Base-by-base conservation (phyloP, 2,113 vertebrate genomes). In the Lepus americanus region DNA sequence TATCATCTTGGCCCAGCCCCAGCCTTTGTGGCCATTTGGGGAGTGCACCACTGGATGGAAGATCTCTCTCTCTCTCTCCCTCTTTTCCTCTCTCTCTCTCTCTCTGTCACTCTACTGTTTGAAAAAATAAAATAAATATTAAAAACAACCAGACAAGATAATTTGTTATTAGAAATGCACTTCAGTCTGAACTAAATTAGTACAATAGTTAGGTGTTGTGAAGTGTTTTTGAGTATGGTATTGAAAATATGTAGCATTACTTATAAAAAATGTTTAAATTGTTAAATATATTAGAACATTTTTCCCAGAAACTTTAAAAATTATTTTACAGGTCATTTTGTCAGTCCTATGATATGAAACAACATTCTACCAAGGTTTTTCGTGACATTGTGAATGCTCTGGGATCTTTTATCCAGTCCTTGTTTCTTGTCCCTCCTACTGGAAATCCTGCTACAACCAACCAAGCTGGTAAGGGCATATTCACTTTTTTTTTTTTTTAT, bases 331-430 rank as follows among this genome's bases (percentile, higher is more conserved):
- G 99, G 90, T 99, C 99, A 1, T 99, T 99, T 97, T 99, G 99
- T 96, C 99, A 99, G 94, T 99, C 99, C 0, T 99, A 99, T 78
- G 99, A 99, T 97, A 99, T 99, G 99, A 99, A 99, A 97, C 99
- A 99, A 89, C 99, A 99, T 98, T 99, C 99, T 96, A 99, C 99
- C 87, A 99, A 99, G 98, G 99, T 99, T 92, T 99, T 99, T 97
- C 98, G 99, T 97, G 99, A 99, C 97, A 99, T 99, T 63, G 99
- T 99, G 95, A 99, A 99, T 77, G 99, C 99, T 0, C 96, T 99
- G 90, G 99, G 99, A 14, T 99, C 99, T 97, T 99, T 99, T 95
- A 99, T 99, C 96, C 99, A 99, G 97, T 99, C 99, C 1, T 98
- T 99, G 2, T 99, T 99, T 98, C 99, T 99, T 89, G 98, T 99